These are phyloP conservation scores for Itoplectis maculator DNA, from an alignment of 2,888 invertebrate genomes.

Conservation along the genomic window DNA sequence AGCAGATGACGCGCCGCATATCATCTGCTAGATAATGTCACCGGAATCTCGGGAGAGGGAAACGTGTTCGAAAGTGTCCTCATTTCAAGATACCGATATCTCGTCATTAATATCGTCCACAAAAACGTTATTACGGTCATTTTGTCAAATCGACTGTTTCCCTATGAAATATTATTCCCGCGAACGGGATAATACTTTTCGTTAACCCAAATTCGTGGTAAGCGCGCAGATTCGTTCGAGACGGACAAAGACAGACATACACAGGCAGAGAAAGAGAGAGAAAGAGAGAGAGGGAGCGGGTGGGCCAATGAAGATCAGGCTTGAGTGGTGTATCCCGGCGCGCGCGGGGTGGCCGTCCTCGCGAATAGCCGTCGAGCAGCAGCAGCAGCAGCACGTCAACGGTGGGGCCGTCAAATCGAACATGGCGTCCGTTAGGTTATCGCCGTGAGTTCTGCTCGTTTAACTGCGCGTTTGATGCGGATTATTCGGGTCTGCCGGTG, in stretches of 20 bases:
- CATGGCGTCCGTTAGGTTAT: conserved; percentile 83
- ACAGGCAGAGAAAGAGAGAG: neutral
- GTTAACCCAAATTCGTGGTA: neutral
- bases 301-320: conserved; percentile 61
- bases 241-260: too few species aligned
- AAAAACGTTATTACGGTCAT: neutral
- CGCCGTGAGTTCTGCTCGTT: conserved; percentile 79
- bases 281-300: conserved; percentile 3
- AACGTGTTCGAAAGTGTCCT: conserved; percentile 55
- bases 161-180: neutral
- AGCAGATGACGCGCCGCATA: neutral
- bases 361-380: conserved; percentile 55
- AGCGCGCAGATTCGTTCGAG: too few species aligned
- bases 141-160: neutral
- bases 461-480: conserved; percentile 76
- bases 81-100: conserved; percentile 29
- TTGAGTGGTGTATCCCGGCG: conserved; percentile 45
- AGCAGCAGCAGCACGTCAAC: conserved; percentile 75
- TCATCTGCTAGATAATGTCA: conserved; percentile 50
- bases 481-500: conserved; percentile 75
- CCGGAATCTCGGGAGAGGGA: conserved; percentile 7
- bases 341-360: conserved; percentile 62
- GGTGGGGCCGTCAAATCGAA: conserved; percentile 78
- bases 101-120: conserved; percentile 24
- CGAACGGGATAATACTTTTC: neutral